phyloP scores from a whole-genome alignment of 2,113 vertebrate genomes.

The Campylomormyrus tamandua region DNA sequence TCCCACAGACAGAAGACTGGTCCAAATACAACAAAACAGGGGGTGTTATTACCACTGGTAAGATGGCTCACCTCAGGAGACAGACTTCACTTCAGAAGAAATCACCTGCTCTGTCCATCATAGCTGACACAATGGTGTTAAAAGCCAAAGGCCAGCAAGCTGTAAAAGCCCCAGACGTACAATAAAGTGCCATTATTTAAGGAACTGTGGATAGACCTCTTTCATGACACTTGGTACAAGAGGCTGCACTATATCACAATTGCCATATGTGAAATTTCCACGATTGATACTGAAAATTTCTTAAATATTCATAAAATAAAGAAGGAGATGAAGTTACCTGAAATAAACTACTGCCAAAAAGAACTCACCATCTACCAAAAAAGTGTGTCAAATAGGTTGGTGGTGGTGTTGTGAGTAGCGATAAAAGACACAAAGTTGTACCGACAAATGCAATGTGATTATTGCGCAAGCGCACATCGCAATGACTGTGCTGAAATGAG shows the following conservation, averaged over 20 bases:
- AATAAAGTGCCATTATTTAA: neutral
- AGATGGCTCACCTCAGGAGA: neutral
- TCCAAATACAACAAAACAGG: neutral
- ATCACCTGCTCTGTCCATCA: neutral
- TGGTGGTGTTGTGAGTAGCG: neutral
- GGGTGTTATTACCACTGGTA: neutral
- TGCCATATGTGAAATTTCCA: neutral
- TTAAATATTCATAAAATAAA: neutral
- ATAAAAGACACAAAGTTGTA: neutral
- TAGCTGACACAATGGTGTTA: neutral
- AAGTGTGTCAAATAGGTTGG: neutral
- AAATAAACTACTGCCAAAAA: neutral
- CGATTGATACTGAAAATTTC: neutral
- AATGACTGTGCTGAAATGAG: neutral
- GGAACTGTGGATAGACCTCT: neutral
- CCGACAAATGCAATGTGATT: neutral
- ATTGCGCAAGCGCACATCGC: neutral
- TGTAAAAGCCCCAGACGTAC: neutral
- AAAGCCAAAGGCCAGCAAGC: neutral
- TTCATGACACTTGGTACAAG: neutral
- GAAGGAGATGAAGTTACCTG: neutral
- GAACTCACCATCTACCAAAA: neutral
- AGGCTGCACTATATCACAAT: neutral
- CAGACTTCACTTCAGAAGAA: neutral
- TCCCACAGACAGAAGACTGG: slow-evolving; percentile 89